A percentile compares a stretch with the other conserved stretches of the same genome.
Conservation (phyloP, 2,888 invertebrate genomes). For the Hetaerina titia region DNA sequence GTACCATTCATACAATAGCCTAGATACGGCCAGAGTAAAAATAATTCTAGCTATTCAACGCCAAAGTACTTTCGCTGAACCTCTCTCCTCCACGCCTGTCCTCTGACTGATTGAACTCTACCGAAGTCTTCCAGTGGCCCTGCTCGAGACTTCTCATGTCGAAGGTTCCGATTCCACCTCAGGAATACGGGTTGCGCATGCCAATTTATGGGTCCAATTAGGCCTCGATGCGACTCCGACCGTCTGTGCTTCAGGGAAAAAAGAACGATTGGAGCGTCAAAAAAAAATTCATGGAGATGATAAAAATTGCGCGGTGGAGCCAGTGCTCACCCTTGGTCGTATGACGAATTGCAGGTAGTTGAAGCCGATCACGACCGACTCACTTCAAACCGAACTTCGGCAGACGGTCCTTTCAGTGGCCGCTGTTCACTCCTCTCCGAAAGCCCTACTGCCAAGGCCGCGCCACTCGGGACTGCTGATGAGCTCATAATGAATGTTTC, state of each 20-base stretch:
- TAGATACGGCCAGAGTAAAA: no score
- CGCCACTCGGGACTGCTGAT: neutral
- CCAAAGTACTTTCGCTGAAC: neutral
- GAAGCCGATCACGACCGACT: no score
- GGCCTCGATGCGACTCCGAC: neutral
- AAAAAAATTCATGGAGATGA: neutral
- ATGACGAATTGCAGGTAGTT: no score
- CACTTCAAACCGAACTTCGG: no score
- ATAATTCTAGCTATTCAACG: no score
- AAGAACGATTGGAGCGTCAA: neutral
- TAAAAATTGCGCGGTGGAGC: neutral
- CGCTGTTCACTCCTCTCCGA: neutral
- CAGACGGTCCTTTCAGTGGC: neutral
- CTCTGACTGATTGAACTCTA: no score
- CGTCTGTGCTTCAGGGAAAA: neutral
- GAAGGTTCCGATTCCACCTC: neutral
- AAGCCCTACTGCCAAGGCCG: neutral
- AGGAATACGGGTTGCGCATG: neutral
- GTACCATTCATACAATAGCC: no score
- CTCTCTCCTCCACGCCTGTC: neutral
- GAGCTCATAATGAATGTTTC: conserved; percentile 27
- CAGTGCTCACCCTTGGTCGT: no score
- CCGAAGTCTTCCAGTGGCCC: no score
- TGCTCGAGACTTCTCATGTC: neutral
- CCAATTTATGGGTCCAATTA: neutral